Evolutionary conservation across 1,140 invertebrate genomes (phyloP), one percentile per base, ranked within the genome.

Genomic region (Vanessa atalanta): DNA sequence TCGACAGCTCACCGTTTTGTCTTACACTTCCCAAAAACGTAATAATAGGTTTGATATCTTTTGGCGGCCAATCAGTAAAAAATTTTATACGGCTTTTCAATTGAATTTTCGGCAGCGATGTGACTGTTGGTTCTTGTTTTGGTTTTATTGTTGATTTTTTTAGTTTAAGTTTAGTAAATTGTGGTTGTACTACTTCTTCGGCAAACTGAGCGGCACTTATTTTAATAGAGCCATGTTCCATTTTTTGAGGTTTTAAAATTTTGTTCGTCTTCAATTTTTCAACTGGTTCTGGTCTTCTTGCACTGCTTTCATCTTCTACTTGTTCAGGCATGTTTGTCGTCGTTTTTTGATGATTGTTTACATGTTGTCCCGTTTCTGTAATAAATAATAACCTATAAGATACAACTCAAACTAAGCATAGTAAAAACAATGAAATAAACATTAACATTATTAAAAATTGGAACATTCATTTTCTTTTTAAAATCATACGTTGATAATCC

Each of bases 1-100:
- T 93, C 1, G 95, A 96, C 20, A 96, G 77, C 73, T 95, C 94
- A 37, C 96, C 96, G 82, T 93, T 92, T 88, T 96, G 92, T 73
- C 91, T 89, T 80, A 94, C 93, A 79, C 94, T 93, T 80, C 94
- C 93, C 2, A 95, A 71, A 64, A 84, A 82, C 15, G 90, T 93
- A 16, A 95, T 89, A 16, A 86, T 70, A 3, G 94, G 93, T 72
- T 90, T 91, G 48, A 93, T 83, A 74, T 94, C 83, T 76, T 89
- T 77, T 72, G 95, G 93, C 23, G 95, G 95, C 93, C 95, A 96
- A 72, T 95, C 94, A 51, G 87, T 90, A 13, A 95, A 83, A 72
- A 93, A 93, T 64, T 85, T 93, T 15, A 96, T 94, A 68, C 94
- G 93, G 85, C 95, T 96, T 78, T 95, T 95, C 16, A 96, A 84